Conservation (phyloP, 2,113 vertebrate genomes). For the Lota lota region DNA sequence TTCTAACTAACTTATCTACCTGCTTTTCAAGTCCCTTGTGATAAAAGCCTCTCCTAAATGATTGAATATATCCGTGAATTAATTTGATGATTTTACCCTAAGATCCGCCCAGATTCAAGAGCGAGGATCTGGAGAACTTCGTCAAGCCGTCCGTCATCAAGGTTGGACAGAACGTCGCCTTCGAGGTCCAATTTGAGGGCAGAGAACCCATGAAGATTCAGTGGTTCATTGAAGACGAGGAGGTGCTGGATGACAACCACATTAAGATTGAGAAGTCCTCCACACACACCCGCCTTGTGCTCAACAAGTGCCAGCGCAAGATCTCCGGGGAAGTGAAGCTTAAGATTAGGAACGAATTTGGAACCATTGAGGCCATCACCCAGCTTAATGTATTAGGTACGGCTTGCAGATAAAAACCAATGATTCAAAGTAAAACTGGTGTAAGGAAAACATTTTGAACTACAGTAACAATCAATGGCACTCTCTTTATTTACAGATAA, state of each 20-base stretch:
- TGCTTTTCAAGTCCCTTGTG: no score
- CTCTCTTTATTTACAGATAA: conserved; percentile 63
- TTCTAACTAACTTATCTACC: no score
- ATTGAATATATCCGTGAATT: no score
- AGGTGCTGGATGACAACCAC: conserved; percentile 65
- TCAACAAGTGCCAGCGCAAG: conserved; percentile 75
- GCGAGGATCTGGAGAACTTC: conserved; percentile 73
- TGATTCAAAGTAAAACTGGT: neutral
- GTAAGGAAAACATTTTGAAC: neutral
- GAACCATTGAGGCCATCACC: conserved; percentile 69
- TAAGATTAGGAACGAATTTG: conserved; percentile 82
- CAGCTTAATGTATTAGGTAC: conserved; percentile 79
- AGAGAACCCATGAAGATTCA: conserved; percentile 75
- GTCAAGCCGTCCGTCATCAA: conserved; percentile 75
- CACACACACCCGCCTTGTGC: conserved; percentile 67
- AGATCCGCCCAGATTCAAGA: conserved; percentile 80
- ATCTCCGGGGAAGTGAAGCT: conserved; percentile 81
- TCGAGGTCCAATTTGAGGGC: conserved; percentile 80
- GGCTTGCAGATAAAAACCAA: conserved; percentile 5
- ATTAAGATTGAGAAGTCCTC: conserved; percentile 72
- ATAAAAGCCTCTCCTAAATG: no score
- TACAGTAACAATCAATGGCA: neutral
- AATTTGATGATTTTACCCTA: no score
- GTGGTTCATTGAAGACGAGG: conserved; percentile 81
- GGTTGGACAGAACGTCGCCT: conserved; percentile 70